These are phyloP conservation scores for Drosophila acutilabella DNA, from an alignment of 2,888 invertebrate genomes.

Conservation along the genomic window DNA sequence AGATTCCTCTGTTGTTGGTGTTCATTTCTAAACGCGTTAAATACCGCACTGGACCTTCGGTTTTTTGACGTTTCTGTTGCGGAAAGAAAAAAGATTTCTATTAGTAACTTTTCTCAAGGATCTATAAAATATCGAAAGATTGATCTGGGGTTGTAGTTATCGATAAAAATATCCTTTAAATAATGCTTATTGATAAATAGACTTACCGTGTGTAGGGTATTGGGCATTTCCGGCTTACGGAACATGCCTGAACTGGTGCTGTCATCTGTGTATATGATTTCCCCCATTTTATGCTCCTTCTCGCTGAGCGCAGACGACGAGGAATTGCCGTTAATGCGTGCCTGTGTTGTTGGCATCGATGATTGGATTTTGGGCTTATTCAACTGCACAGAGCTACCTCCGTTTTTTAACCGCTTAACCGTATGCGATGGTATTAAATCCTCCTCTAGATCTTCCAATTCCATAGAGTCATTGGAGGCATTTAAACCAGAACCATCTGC, in stretches of 20 bases:
- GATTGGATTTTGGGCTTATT: constrained; percentile 61
- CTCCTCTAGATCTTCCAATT: constrained; percentile 86
- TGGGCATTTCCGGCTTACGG: constrained; percentile 82
- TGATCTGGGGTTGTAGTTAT: background rate
- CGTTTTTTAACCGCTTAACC: constrained; percentile 86
- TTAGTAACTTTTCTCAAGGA: background rate
- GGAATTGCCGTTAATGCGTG: constrained; percentile 80
- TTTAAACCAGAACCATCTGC: constrained; percentile 81
- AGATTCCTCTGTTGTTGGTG: constrained; percentile 82
- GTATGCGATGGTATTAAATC: constrained; percentile 86
- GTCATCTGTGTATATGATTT: constrained; percentile 84
- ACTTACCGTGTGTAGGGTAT: constrained; percentile 65
- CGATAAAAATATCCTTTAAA: too few relatives aligned
- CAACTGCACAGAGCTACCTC: constrained; percentile 81
- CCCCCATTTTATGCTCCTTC: constrained; percentile 77
- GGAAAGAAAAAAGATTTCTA: background rate
- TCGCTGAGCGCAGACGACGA: constrained; percentile 23
- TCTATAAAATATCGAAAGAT: too few relatives aligned
- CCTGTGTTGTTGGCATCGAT: constrained; percentile 51
- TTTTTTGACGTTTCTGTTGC: constrained; percentile 79
- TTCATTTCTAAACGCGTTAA: constrained; percentile 82
- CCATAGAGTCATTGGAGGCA: constrained; percentile 84
- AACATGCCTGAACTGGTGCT: constrained; percentile 83
- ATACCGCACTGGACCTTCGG: constrained; percentile 84
- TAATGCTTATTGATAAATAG: too few relatives aligned